Percentiles rank a stretch among this genome's conserved stretches.
Evolutionary conservation across 30 jellyfish, hydroid and myxozoan species (phyloP).

Genomic region (Hydra vulgaris): DNA sequence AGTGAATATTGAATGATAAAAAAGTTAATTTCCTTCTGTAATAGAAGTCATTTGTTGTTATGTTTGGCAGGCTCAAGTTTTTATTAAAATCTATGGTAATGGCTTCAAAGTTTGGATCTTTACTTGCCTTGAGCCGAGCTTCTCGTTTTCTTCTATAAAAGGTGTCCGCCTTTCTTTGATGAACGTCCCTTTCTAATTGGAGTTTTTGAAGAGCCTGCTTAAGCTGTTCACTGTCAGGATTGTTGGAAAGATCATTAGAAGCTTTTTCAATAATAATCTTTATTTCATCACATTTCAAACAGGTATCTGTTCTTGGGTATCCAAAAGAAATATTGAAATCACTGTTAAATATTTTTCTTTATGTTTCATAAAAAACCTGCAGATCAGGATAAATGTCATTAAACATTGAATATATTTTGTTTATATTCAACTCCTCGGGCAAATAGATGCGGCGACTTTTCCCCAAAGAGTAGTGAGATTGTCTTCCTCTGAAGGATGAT

Average conservation of each 20-base stretch:
- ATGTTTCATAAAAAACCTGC: neutral
- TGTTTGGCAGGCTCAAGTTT: neutral
- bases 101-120: neutral
- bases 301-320: neutral
- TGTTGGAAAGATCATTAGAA: neutral
- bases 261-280: neutral
- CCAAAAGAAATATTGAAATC: neutral
- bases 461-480: neutral
- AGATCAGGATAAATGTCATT: neutral
- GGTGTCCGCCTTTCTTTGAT: neutral
- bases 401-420: neutral
- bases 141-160: neutral
- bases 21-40: neutral
- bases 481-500: too few species aligned
- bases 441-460: neutral
- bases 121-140: too few species aligned
- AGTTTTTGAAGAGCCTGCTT: neutral
- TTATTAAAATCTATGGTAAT: neutral
- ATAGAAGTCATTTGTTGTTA: neutral
- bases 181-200: neutral
- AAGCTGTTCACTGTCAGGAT: neutral
- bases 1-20: neutral
- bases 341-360: neutral
- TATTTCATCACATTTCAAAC: neutral
- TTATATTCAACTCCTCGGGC: neutral